A percentile compares a stretch with the other conserved stretches of the same genome.
These are phyloP conservation scores for Vicugna pacos DNA, from an alignment of 2,113 vertebrate species.

Conservation along the genomic window DNA sequence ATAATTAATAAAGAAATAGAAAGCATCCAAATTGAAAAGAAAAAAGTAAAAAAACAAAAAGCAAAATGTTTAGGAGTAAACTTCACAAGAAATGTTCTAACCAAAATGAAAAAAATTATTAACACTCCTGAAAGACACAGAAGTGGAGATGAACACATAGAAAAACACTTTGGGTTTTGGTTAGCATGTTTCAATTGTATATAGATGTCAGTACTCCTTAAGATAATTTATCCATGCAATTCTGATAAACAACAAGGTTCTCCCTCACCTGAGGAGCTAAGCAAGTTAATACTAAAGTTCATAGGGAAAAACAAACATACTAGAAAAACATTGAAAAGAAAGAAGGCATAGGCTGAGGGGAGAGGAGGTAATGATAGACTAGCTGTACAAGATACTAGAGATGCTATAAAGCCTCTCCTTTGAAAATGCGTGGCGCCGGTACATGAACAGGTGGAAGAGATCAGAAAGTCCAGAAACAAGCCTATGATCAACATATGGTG, in stretches of 20 bases:
- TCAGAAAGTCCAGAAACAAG: not conserved
- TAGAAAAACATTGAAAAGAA: not conserved
- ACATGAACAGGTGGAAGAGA: not conserved
- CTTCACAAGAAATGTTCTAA: constrained; percentile 7
- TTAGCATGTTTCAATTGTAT: not conserved
- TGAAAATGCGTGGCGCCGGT: not conserved
- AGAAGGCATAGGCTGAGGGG: rapidly evolving
- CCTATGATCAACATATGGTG: not conserved
- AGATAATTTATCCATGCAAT: not conserved
- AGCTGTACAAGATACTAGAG: not conserved
- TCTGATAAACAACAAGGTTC: not conserved
- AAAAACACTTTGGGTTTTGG: not conserved
- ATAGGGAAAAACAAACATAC: not conserved
- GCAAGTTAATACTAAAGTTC: not conserved
- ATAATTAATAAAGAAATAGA: too few relatives aligned
- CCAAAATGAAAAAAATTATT: not conserved
- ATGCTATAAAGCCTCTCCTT: not conserved
- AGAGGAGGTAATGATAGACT: not conserved
- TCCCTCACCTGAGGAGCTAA: not conserved
- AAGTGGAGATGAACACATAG: not conserved
- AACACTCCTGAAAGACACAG: not conserved
- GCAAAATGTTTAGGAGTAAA: not conserved
- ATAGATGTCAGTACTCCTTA: not conserved
- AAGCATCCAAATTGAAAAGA: too few relatives aligned
- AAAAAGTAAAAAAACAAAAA: not conserved